These are phyloP conservation scores for Erebia aethiops DNA, from an alignment of 2,888 invertebrate species.

Conservation along the genomic window DNA sequence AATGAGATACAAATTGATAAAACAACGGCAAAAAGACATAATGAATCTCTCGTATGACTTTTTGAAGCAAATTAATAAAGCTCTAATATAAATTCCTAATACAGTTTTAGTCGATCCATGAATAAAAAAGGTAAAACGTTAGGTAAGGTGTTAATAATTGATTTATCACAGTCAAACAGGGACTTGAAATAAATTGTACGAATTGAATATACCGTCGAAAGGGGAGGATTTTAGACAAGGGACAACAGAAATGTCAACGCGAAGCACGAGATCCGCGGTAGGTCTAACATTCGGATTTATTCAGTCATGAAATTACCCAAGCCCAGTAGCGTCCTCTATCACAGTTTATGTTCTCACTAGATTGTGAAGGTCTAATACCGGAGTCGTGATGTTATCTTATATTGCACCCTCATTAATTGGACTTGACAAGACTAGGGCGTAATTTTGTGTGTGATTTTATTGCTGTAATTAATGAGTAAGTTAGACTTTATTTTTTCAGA, in stretches of 20 bases:
- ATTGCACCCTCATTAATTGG: constrained; percentile 72
- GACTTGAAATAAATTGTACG: constrained; percentile 17
- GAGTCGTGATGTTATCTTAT: constrained; percentile 55
- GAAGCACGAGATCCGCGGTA: constrained; percentile 53
- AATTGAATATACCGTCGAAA: constrained; percentile 46
- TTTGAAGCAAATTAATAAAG: background rate
- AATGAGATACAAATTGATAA: background rate
- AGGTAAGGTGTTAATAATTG: constrained; percentile 1
- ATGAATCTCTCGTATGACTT: background rate
- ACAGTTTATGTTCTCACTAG: constrained; percentile 80
- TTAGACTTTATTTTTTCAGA: background rate
- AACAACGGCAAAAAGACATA: background rate
- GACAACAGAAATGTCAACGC: constrained; percentile 61
- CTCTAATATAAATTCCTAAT: background rate
- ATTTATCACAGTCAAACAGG: constrained; percentile 4
- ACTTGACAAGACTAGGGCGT: constrained; percentile 57
- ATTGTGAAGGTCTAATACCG: constrained; percentile 64
- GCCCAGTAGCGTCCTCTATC: constrained; percentile 72
- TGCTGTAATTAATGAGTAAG: constrained; percentile 22
- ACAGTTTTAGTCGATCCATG: background rate
- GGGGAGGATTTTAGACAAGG: constrained; percentile 65
- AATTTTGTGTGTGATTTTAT: constrained; percentile 54
- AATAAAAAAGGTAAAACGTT: background rate
- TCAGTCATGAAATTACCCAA: constrained; percentile 82
- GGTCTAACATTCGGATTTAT: constrained; percentile 79